Conservation (phyloP, 2,797 vertebrate species). For the Lates japonicus region DNA sequence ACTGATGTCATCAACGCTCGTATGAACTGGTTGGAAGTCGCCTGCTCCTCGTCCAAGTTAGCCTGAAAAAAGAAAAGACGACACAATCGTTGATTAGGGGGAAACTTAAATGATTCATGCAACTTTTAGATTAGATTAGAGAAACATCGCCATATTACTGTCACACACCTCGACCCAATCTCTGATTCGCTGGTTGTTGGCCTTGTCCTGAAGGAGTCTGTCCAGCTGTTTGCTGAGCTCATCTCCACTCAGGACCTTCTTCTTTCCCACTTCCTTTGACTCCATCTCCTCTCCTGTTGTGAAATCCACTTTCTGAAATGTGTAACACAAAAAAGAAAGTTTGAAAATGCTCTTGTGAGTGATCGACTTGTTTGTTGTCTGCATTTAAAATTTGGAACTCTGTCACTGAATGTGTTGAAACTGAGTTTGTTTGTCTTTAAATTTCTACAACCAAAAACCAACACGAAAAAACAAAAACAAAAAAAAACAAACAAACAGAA, state of each 20-base stretch:
- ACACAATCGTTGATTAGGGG: not conserved
- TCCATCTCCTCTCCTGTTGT: constrained; percentile 89
- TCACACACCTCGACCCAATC: constrained; percentile 95
- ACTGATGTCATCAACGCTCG: constrained; percentile 94
- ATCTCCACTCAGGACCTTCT: constrained; percentile 86
- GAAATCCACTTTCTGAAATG: constrained; percentile 91
- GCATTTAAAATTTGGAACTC: too few species aligned
- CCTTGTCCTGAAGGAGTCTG: constrained; percentile 92
- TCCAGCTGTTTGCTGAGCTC: constrained; percentile 92
- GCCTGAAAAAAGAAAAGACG: constrained; percentile 81
- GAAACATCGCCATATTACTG: not conserved
- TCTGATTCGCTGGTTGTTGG: constrained; percentile 91
- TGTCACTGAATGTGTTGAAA: too few species aligned
- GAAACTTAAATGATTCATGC: not conserved
- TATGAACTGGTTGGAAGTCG: constrained; percentile 89
- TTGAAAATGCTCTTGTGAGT: not conserved
- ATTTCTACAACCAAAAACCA: too few species aligned
- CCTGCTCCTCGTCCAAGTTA: constrained; percentile 92
- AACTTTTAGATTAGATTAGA: not conserved
- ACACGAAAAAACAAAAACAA: not conserved
- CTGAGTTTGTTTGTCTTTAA: too few species aligned
- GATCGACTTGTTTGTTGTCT: too few species aligned
- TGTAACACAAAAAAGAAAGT: not conserved
- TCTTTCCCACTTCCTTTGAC: constrained; percentile 83
- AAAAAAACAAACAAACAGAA: not conserved